Evolutionary conservation across 2,113 vertebrate genomes (phyloP), one percentile per base, ranked within the genome.

Genomic region (Lampris megalopsis): DNA sequence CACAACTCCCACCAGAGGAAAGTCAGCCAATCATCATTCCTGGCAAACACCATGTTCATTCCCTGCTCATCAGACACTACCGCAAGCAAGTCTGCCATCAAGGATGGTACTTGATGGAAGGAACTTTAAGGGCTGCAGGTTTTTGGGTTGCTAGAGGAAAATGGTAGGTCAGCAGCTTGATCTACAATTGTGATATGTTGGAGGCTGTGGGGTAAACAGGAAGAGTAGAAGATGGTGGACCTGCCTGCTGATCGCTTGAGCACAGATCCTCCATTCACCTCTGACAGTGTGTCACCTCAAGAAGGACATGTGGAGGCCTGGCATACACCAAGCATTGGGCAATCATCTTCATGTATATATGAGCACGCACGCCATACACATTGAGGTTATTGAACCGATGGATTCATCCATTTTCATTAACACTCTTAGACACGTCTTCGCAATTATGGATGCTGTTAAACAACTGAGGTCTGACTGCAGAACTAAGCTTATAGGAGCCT

Each of bases 211-310:
- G 68, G 54, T 3, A 58, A 1, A 50, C 3, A 6, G 13, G 40
- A 77, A 13, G 7, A 43, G 4, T 71, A 86, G 49, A 73, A 57
- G 5, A 86, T 88, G 72, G 71, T 71, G 1, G 57, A 87, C 9
- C 35, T 84, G 10, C 69, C 66, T 4, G 35, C 41, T 11, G 71
- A 86, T 8, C 56, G 69, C 8, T 35, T 79, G 4, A 6, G 43
- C 9, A 68, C 69, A 57, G 71, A 68, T 1, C 85, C 87, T 11
- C 79, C 85, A 0, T 87, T 89, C 49, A 24, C 24, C 24, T 24
- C 24, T 24, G 24, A n/a, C n/a, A n/a, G n/a, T 36, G 1, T 13
- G 57, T 71, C 4, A 60, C 43, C 2, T 36, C 53, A 36, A 9
- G 68, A 7, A 45, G 42, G 40, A 79, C 54, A 43, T 4, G 63